Percentiles rank a stretch among this genome's conserved stretches.
Evolutionary conservation across 2,888 invertebrate species (phyloP).

Genomic region (Chloroclysta siterata): DNA sequence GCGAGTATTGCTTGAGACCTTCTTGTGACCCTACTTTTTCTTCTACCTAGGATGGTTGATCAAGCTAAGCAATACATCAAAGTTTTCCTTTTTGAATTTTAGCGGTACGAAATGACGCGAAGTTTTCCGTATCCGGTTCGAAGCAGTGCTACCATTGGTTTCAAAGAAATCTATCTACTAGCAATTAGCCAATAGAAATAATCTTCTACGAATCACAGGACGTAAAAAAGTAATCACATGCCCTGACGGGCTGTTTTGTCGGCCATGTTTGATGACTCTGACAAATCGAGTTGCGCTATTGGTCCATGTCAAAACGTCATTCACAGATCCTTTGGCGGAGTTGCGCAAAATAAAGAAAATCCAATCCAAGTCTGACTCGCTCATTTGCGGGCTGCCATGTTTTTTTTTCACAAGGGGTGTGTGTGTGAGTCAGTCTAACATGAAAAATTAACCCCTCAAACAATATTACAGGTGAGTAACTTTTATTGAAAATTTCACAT

Average conservation of each 20-base stretch:
- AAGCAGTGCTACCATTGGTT: slow-evolving; percentile 55
- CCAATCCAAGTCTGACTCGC: slow-evolving; percentile 75
- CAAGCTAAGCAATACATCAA: not conserved
- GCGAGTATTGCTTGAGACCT: too few relatives aligned
- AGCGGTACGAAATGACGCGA: slow-evolving; percentile 59
- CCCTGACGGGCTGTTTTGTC: slow-evolving; percentile 47
- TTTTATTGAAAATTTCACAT: slow-evolving; percentile 48
- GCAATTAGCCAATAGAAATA: slow-evolving; percentile 57
- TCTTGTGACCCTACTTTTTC: too few relatives aligned
- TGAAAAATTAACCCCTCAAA: slow-evolving; percentile 79
- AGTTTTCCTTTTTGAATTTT: slow-evolving; percentile 46
- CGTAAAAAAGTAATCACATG: slow-evolving; percentile 52
- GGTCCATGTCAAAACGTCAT: slow-evolving; percentile 73
- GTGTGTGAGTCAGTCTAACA: slow-evolving; percentile 79
- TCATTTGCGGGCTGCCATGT: slow-evolving; percentile 88
- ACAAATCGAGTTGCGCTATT: slow-evolving; percentile 65
- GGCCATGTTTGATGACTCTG: slow-evolving; percentile 73
- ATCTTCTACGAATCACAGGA: slow-evolving; percentile 66
- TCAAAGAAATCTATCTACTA: slow-evolving; percentile 33
- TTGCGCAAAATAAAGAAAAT: slow-evolving; percentile 76
- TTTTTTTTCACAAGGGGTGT: slow-evolving; percentile 89
- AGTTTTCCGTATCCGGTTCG: slow-evolving; percentile 52
- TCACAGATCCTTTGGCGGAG: slow-evolving; percentile 72
- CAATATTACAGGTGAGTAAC: slow-evolving; percentile 77
- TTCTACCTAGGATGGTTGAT: too few relatives aligned